Evolutionary conservation across 2,113 vertebrate genomes (phyloP).

Genomic region (Steatornis caripensis): DNA sequence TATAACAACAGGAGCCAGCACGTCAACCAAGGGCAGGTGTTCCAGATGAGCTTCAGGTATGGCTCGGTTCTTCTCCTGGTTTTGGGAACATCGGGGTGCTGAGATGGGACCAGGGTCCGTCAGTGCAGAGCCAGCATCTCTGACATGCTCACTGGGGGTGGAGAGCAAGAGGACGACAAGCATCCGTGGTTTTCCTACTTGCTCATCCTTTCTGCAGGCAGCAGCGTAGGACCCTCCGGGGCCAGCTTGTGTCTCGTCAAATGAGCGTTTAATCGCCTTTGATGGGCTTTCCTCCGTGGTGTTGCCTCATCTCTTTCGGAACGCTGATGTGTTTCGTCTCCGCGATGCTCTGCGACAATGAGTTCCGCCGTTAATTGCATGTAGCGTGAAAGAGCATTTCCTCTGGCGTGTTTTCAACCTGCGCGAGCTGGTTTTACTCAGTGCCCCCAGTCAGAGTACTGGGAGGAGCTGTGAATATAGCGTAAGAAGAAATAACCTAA

Average conservation of each 20-base stretch:
- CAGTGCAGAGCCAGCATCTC: background rate
- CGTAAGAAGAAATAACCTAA: background rate
- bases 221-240: background rate
- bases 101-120: background rate
- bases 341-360: fast-evolving
- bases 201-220: background rate
- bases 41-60: constrained; percentile 98
- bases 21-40: constrained; percentile 93
- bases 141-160: background rate
- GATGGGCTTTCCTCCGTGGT: fast-evolving
- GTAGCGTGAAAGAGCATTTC: background rate
- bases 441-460: background rate
- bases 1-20: constrained; percentile 94
- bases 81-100: background rate
- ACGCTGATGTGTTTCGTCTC: background rate
- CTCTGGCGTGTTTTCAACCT: background rate
- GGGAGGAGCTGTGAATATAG: background rate
- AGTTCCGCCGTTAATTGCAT: fast-evolving
- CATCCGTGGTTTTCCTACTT: background rate
- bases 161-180: background rate
- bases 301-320: background rate
- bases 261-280: background rate
- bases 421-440: background rate
- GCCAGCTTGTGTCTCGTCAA: background rate
- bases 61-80: background rate